Base-by-base conservation (phyloP, 2,797 vertebrate species). In the Thaleichthys pacificus region DNA sequence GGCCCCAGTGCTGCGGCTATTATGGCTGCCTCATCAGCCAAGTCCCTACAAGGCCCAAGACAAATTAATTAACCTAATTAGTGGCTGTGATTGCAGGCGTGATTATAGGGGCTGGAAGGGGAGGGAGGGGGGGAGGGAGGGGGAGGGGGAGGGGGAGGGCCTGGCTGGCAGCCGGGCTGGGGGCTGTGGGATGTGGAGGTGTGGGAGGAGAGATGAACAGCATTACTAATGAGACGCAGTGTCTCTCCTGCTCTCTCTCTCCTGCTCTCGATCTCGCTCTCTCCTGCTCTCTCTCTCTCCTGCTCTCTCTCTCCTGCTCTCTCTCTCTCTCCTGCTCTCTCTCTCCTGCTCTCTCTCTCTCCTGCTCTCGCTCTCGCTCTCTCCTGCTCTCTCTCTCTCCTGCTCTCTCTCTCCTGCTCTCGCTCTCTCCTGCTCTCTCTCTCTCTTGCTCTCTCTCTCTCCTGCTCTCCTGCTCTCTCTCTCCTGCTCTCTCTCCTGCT, bases 51-150 rank as follows among this genome's bases (percentile, higher is more conserved):
- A 97, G 97, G 96, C 95, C 96, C 97, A 96, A 97, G 97, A 97
- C 97, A 97, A 98, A 99, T 99, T 98, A 99, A 99, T 99, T 98
- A 99, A 98, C 96, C 97, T 98, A 98, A 99, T 99, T 98, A 98
- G 97, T 96, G 95, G 94, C 96, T 97, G 96, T 98, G 97, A 98
- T 98, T 99, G 97, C 96, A 94, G 96, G 94, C 96, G 95, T 97
- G 96, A 98, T 99, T 98, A 92, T 91, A 88, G 89, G 89, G 91
- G 89, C 87, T 87, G 86, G 85, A 82, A 83, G 85, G 80, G 86
- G 84, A 80, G 75, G 79, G 80, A 83, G 84, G 85, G 80, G 81
- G 78, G 77, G 76, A 77, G 22, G 24, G 61, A 91, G 96, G 21
- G 75, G 42, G 19, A 22, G 22, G 21, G 61, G 21, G 75, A 54